These are phyloP conservation scores for Linurgus olivaceus DNA, from an alignment of 2,797 vertebrate species.

Conservation along the genomic window DNA sequence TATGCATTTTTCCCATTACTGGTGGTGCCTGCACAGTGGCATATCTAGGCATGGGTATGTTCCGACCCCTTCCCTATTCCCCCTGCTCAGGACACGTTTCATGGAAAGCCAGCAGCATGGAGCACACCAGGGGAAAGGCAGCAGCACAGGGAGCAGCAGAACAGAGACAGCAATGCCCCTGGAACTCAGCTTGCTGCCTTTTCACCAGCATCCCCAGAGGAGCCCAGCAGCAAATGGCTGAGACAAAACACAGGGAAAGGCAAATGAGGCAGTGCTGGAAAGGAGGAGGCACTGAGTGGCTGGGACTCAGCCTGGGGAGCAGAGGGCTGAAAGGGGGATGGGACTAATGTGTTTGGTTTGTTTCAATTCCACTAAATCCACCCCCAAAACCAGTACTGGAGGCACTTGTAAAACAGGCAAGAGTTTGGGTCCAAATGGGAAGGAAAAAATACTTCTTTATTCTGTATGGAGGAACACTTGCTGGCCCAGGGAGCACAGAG, in stretches of 20 bases:
- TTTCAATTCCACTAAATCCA: not conserved
- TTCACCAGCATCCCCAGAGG: not conserved
- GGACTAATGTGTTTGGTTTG: not conserved
- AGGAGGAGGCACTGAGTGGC: not conserved
- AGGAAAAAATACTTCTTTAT: not conserved
- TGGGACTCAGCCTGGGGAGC: not conserved
- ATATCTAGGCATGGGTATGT: too few relatives aligned
- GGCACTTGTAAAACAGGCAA: not conserved
- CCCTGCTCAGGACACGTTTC: not conserved
- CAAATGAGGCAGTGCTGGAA: fast-evolving
- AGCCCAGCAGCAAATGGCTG: fast-evolving
- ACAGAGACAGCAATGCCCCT: fast-evolving
- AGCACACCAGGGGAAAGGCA: not conserved
- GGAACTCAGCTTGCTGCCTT: not conserved
- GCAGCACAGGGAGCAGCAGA: not conserved
- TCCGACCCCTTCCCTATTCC: not conserved
- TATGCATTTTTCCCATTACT: too few relatives aligned
- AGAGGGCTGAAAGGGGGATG: not conserved
- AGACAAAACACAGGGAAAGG: not conserved
- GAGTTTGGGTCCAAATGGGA: not conserved
- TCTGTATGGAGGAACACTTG: not conserved
- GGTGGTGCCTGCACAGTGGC: fast-evolving
- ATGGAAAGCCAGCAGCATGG: not conserved
- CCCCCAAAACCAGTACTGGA: not conserved
- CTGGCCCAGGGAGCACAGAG: not conserved